Percentiles rank a stretch among this genome's conserved stretches.
Evolutionary conservation across 2,113 vertebrate genomes (phyloP).

Genomic region (Oophaga pumilio): DNA sequence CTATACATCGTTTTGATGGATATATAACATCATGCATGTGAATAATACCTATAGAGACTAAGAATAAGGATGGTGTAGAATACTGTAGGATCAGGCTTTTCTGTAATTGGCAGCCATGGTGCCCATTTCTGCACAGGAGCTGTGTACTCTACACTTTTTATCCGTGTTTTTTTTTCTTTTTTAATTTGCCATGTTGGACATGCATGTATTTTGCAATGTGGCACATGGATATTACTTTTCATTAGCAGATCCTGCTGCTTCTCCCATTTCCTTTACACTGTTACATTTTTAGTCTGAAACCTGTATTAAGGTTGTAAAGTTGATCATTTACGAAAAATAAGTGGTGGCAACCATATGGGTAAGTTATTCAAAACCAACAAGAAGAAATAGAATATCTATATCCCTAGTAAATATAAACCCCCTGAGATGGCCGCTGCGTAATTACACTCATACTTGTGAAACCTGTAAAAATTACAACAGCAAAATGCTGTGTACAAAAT

Average conservation of each 20-base stretch:
- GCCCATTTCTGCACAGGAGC: too few species aligned
- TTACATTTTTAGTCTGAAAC: background rate
- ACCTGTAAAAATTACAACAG: constrained; percentile 22
- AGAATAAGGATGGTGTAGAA: too few species aligned
- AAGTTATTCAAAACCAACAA: background rate
- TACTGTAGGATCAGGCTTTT: too few species aligned
- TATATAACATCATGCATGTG: too few species aligned
- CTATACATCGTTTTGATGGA: too few species aligned
- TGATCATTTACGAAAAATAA: background rate
- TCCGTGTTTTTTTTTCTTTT: too few species aligned
- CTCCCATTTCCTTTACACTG: background rate
- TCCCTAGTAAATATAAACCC: background rate
- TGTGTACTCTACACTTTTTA: too few species aligned
- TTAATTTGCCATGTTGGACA: too few species aligned
- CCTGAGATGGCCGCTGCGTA: background rate
- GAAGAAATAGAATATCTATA: background rate
- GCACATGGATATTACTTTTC: background rate
- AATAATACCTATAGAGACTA: too few species aligned
- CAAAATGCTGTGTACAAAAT: constrained; percentile 4
- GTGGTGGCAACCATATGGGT: constrained; percentile 7
- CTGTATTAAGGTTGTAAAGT: background rate
- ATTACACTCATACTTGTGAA: background rate
- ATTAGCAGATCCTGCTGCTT: background rate
- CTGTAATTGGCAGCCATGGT: too few species aligned
- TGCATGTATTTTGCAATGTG: background rate